Evolutionary conservation across 2,797 vertebrate genomes (phyloP), one percentile per base, ranked within the genome.

Genomic region (Sternarchorhynchus goeldii): DNA sequence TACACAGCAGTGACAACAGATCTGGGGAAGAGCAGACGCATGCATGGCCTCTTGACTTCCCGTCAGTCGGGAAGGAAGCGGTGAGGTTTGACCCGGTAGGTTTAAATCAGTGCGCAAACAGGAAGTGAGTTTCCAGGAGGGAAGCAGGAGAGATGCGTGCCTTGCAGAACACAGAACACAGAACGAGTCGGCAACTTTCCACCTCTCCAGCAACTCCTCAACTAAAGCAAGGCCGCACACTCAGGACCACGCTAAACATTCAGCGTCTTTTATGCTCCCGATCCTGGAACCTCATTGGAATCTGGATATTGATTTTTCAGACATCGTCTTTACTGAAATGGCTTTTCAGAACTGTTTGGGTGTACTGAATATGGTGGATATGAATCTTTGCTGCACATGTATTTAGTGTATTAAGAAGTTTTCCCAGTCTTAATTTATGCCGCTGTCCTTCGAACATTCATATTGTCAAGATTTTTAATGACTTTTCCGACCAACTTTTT

Each of bases 31-130:
- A 74, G 57, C 16, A 85, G 55, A 73, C 39, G 5, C 77, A 81
- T 81, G 79, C 70, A 79, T 76, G 66, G 41, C 53, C 60, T 76
- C 36, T 53, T 78, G 76, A 79, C 76, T 82, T 86, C 62, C 80
- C 75, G 20, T 76, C 73, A 50, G 21, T 81, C 72, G 83, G 82
- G 83, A 86, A 85, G 82, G 81, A 85, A 85, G 62, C 31, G 63
- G 67, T 63, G 83, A 76, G 71, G 76, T 79, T 83, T 84, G 83
- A 82, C 83, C 82, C 55, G 70, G 55, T 64, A 77, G 75, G 75
- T 82, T 85, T 85, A 84, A 85, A 86, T 86, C 84, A 81, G 84
- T 76, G 77, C 81, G 65, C 41, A 74, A 75, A 73, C 84, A 85
- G 84, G 83, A 87, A 82, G 84, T 60, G 55, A 72, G 62, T 71